Conservation (phyloP, 2,113 vertebrate genomes). For the Lamprotornis superbus region DNA sequence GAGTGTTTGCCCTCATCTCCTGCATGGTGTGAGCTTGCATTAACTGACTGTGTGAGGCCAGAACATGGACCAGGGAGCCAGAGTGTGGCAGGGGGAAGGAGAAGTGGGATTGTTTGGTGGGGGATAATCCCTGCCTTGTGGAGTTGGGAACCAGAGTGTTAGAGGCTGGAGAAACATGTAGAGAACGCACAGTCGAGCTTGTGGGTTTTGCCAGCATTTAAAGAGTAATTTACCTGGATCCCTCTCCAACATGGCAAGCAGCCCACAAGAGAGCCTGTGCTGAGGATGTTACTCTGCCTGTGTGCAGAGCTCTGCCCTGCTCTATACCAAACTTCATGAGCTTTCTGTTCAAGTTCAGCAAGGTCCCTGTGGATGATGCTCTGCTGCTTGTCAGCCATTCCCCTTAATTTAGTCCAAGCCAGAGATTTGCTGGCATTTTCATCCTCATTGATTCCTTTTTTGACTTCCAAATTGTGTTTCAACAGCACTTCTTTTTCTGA, state of each 20-base stretch:
- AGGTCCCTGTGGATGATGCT: background rate
- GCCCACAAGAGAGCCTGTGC: background rate
- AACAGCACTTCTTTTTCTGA: background rate
- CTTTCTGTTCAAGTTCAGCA: background rate
- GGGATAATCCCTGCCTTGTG: background rate
- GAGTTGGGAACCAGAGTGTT: background rate
- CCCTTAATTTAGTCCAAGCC: background rate
- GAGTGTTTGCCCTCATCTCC: background rate
- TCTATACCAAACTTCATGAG: background rate
- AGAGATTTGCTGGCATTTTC: background rate
- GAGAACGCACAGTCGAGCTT: background rate
- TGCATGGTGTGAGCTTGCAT: background rate
- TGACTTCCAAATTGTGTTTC: background rate
- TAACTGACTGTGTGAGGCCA: background rate
- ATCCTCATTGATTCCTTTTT: background rate
- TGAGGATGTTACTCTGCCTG: background rate
- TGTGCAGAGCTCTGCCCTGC: background rate
- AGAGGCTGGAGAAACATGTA: background rate
- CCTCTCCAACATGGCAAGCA: rapidly evolving
- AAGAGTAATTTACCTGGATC: background rate
- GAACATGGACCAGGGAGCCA: background rate
- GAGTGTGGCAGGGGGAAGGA: background rate
- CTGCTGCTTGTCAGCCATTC: background rate
- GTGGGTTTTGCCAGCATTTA: background rate
- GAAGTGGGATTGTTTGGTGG: background rate